Evolutionary conservation across 2,888 invertebrate species (phyloP).

Genomic region (Lottia scabra): DNA sequence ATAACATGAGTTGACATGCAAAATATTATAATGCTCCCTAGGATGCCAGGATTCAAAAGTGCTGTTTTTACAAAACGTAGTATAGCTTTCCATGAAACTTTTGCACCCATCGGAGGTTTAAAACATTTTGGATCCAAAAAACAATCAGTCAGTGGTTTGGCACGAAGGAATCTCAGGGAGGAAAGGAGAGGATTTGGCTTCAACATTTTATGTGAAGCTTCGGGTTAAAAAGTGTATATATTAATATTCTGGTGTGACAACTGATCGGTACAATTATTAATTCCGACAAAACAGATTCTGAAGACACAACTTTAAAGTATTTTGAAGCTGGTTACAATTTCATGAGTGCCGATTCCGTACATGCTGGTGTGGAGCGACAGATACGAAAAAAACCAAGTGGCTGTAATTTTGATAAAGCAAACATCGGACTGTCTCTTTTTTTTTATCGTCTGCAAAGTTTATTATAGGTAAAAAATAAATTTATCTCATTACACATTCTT

Average conservation of each 20-base stretch:
- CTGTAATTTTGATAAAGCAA: too few species aligned
- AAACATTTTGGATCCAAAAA: neutral
- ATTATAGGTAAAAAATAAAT: too few species aligned
- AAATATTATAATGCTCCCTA: neutral
- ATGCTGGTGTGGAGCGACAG: too few species aligned
- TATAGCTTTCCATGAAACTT: neutral
- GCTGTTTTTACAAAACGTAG: neutral
- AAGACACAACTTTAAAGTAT: slow-evolving; percentile 10
- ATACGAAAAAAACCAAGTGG: too few species aligned
- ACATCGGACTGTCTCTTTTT: too few species aligned
- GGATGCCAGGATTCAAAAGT: neutral
- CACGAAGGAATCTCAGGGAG: neutral
- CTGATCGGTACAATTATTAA: too few species aligned
- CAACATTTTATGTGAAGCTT: too few species aligned
- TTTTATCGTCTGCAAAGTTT: too few species aligned
- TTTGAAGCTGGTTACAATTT: neutral
- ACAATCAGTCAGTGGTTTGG: neutral
- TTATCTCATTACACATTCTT: too few species aligned
- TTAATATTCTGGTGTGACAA: too few species aligned
- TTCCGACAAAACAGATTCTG: neutral
- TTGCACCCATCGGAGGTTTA: neutral
- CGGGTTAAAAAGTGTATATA: too few species aligned
- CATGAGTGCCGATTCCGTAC: too few species aligned
- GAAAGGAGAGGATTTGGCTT: neutral
- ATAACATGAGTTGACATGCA: neutral